Evolutionary conservation across 2,888 invertebrate genomes (phyloP), one percentile per base, ranked within the genome.

Genomic region (Mythimna impura): DNA sequence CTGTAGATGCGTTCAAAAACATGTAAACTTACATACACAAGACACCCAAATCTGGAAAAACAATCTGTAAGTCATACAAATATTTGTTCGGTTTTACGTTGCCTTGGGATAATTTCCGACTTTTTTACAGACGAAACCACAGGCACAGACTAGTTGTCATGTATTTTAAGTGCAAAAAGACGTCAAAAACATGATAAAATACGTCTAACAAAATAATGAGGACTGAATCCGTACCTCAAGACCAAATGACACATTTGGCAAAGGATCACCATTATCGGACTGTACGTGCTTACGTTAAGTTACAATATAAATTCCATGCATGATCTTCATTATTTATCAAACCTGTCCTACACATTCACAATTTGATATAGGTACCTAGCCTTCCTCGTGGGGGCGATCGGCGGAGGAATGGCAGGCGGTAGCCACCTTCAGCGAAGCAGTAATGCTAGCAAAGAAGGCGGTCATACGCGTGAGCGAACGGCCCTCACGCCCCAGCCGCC

Each of bases 191-290:
- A 50, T 6, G 14, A 50, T 4, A 64, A 52, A n/a, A 52, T 20
- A 6, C 36, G 36, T n/a, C 3, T 1, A 30, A 12, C 25, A 47
- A 25, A 10, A 36, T n/a, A 52, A 50, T 52, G 20, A 57, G 17
- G n/a, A 60, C 10, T 12, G 20, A 63, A 40, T 20, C 10, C 25
- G 14, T 36, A 66, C 66, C 66, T 25, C 54, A 40, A 77, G 67
- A 71, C 71, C 78, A 71, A 81, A 77, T 81, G 77, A 81, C 78
- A 81, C 78, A 79, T 82, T 79, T 81, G 82, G 79, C 79, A 71
- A 54, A 54, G 25, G 8, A 77, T 66, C 60, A 52, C 34, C 20
- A 30, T 40, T 54, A 60, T 40, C 14, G 8, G 25, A 22, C 36
- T 14, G 25, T 57, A 47, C 62, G 20, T 54, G 71, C 52, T 47